These are phyloP conservation scores for Littorina saxatilis DNA, from an alignment of 1,140 invertebrate species.

Conservation along the genomic window DNA sequence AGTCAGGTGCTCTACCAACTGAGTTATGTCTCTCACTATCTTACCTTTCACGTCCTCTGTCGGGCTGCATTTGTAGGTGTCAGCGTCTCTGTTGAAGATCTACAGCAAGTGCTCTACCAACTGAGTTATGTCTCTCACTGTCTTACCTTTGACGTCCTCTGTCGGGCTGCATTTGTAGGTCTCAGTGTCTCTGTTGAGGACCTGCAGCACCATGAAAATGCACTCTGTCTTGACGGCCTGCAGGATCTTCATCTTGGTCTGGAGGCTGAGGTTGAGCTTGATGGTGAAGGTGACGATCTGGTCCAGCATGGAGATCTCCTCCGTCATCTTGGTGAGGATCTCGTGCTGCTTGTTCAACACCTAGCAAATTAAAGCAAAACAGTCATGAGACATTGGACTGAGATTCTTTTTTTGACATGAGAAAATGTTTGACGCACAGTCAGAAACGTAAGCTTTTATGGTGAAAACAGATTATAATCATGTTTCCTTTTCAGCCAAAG, in stretches of 20 bases:
- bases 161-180: conserved; percentile 45
- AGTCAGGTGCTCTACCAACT: no score
- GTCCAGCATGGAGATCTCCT: conserved; percentile 60
- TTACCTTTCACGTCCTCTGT: conserved; percentile 57
- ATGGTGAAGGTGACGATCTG: conserved; percentile 59
- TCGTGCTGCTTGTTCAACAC: conserved; percentile 59
- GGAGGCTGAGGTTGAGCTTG: conserved; percentile 39
- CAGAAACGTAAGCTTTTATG: no score
- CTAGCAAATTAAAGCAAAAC: background rate
- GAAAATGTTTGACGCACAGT: no score
- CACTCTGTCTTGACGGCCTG: conserved; percentile 58
- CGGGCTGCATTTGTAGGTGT: conserved; percentile 45
- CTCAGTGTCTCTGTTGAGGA: conserved; percentile 48
- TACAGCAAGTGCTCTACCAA: no score
- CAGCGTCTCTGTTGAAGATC: conserved; percentile 50
- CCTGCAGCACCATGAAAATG: conserved; percentile 63
- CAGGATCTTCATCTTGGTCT: conserved; percentile 46
- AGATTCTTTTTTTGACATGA: no score
- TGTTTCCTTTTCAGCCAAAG: no score
- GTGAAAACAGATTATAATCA: no score
- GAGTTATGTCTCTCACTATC: no score
- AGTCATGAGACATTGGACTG: no score
- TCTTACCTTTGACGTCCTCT: conserved; percentile 57
- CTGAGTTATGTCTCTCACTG: no score
- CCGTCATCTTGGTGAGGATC: conserved; percentile 55